Conservation (phyloP, 2,113 vertebrate genomes). For the Nycticorax nycticorax region DNA sequence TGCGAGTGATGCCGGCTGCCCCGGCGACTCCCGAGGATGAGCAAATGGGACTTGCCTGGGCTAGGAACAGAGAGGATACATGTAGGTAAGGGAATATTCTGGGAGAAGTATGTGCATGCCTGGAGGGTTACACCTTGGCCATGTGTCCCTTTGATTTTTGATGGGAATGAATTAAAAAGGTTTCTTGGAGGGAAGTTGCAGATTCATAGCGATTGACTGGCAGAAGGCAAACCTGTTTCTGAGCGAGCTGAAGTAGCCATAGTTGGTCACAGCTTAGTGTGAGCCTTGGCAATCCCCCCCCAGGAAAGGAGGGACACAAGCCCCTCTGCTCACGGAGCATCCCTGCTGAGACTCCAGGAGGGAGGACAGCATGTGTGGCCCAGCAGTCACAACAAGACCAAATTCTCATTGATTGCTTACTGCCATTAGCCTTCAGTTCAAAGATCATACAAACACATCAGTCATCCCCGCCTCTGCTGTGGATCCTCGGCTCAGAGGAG, state of each 20-base stretch:
- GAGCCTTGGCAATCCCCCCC: not conserved
- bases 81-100: not conserved
- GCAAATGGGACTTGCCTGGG: not conserved
- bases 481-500: not conserved
- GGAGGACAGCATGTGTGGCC: not conserved
- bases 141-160: not conserved
- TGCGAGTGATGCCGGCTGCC: accelerated
- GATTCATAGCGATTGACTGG: not conserved
- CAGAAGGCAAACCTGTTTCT: not conserved
- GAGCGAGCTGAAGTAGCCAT: not conserved
- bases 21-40: accelerated
- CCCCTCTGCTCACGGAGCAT: not conserved
- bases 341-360: not conserved
- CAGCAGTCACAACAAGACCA: not conserved
- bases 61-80: not conserved
- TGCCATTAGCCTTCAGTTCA: not conserved
- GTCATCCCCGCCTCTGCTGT: not conserved
- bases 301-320: not conserved
- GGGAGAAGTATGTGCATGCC: not conserved
- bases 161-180: not conserved
- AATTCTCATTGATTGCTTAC: not conserved
- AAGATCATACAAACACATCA: not conserved
- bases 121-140: not conserved
- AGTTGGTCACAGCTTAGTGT: not conserved
- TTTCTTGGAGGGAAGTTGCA: not conserved